A percentile compares a stretch with the other conserved stretches of the same genome.
Evolutionary conservation across 2,113 vertebrate species (phyloP).

Genomic region (Porphyrio hochstetteri): DNA sequence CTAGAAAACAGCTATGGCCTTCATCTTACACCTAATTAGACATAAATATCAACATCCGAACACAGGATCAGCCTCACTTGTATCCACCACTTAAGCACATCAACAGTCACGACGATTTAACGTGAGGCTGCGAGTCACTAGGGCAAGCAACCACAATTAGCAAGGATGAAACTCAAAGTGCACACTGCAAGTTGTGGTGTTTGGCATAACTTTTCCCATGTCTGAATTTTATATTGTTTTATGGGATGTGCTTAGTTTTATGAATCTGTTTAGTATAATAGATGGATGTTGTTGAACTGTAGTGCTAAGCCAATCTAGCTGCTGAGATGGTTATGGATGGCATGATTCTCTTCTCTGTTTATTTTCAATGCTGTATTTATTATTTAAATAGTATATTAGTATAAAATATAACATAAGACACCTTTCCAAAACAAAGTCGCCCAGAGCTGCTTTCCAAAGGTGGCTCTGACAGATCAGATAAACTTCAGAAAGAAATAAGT

Average conservation of each 20-base stretch:
- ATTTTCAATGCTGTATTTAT: slow-evolving; percentile 41
- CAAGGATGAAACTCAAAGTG: slow-evolving; percentile 13
- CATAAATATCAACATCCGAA: slow-evolving; percentile 14
- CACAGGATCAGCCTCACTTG: slow-evolving; percentile 19
- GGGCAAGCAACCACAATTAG: slow-evolving; percentile 11
- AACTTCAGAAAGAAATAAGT: slow-evolving; percentile 6
- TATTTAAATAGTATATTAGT: slow-evolving; percentile 16
- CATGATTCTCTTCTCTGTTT: background rate
- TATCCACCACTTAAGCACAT: background rate
- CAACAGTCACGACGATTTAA: background rate
- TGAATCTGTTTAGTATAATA: background rate
- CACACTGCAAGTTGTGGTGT: background rate
- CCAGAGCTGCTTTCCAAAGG: slow-evolving; percentile 10
- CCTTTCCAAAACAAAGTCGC: slow-evolving; percentile 1
- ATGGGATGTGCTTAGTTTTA: background rate
- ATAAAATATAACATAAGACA: slow-evolving; percentile 11
- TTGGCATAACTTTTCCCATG: background rate
- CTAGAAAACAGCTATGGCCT: background rate
- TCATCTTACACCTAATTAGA: slow-evolving; percentile 37
- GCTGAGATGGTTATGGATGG: slow-evolving; percentile 9
- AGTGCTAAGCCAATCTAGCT: background rate
- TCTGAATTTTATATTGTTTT: background rate
- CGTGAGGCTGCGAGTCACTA: background rate
- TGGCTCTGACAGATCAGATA: background rate
- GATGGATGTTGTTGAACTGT: background rate